Evolutionary conservation across 2,113 vertebrate species (phyloP).

Genomic region (Cyanoderma ruficeps): DNA sequence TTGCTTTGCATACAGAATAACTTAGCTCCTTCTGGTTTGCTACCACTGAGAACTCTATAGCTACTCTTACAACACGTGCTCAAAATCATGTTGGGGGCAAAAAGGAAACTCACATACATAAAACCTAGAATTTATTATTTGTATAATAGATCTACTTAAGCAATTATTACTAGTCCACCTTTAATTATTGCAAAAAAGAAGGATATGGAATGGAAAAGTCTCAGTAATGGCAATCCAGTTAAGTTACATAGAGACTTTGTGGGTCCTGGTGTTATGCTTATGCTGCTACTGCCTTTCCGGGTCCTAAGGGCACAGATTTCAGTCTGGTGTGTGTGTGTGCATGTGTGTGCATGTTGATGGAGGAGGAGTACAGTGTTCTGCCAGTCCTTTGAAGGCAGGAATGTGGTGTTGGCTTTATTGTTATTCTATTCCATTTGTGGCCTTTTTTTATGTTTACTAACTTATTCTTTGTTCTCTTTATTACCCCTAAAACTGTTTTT

Average conservation of each 20-base stretch:
- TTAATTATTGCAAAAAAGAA: background rate
- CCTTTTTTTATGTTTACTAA: background rate
- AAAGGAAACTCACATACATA: background rate
- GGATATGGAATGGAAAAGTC: background rate
- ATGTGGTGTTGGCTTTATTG: background rate
- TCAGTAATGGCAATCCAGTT: background rate
- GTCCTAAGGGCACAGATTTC: fast-evolving
- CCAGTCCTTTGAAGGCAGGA: background rate
- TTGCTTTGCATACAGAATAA: background rate
- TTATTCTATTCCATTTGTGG: background rate
- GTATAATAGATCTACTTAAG: background rate
- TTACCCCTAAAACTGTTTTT: background rate
- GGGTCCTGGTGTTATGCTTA: background rate
- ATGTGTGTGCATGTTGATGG: too few species aligned
- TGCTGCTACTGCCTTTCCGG: background rate
- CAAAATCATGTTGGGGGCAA: background rate
- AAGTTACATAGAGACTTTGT: background rate
- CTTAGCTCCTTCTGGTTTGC: background rate
- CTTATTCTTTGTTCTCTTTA: background rate
- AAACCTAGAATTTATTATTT: background rate
- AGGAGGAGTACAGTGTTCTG: background rate
- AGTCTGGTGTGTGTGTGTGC: background rate
- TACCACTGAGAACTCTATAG: background rate
- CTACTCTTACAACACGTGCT: background rate
- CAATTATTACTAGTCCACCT: background rate